Percentiles rank a stretch among this genome's conserved stretches.
Evolutionary conservation across 2,888 invertebrate genomes (phyloP).

Genomic region (Siphlonurus alternatus): DNA sequence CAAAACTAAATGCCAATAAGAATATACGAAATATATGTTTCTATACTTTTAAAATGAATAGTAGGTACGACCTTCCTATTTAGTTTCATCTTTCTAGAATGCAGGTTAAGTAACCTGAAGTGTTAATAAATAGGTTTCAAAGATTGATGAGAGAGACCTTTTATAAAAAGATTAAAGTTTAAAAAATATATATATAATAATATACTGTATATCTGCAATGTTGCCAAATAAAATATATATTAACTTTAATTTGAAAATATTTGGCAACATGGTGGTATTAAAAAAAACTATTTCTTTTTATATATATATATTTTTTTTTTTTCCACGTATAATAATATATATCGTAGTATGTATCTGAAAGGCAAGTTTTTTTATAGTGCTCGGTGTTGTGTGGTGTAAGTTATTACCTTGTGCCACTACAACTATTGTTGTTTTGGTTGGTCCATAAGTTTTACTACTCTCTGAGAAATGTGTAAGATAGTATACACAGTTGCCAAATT

Average conservation of each 20-base stretch:
- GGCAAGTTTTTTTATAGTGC: background rate
- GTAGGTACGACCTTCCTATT: too few relatives aligned
- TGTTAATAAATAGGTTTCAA: too few relatives aligned
- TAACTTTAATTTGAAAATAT: background rate
- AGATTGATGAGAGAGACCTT: background rate
- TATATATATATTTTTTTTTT: background rate
- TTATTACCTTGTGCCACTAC: background rate
- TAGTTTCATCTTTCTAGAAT: too few relatives aligned
- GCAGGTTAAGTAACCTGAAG: too few relatives aligned
- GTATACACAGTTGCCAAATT: background rate
- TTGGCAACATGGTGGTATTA: background rate
- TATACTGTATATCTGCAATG: background rate
- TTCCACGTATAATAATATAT: background rate
- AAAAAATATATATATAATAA: background rate
- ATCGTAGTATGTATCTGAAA: background rate
- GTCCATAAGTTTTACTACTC: background rate
- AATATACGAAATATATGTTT: too few relatives aligned
- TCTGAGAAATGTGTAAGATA: background rate
- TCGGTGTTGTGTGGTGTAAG: background rate
- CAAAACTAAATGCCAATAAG: too few relatives aligned
- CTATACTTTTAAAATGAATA: too few relatives aligned
- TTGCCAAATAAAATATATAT: background rate
- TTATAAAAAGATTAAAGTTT: too few relatives aligned
- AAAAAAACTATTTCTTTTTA: background rate
- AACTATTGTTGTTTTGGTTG: background rate